phyloP scores from a whole-genome alignment of 2,797 vertebrate genomes.

The Sebastes oblongus region DNA sequence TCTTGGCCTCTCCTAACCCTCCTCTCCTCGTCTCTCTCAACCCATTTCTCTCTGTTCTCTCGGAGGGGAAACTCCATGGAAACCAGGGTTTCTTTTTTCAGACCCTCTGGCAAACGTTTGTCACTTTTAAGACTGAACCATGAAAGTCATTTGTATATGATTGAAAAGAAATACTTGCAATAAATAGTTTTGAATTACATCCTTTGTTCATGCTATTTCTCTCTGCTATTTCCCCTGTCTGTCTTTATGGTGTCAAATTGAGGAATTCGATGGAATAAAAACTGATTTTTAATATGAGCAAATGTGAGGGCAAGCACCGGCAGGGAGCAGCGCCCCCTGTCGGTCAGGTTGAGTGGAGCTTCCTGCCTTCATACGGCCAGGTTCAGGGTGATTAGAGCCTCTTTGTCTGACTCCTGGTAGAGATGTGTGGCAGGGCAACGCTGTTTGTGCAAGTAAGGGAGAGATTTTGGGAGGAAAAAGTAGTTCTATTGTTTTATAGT shows the following conservation, averaged over 20 bases:
- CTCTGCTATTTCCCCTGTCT: not conserved
- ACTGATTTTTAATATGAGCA: not conserved
- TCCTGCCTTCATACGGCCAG: too few relatives aligned
- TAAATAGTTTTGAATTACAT: not conserved
- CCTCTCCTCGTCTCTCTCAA: slow-evolving; percentile 11
- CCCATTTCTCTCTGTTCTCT: slow-evolving; percentile 21
- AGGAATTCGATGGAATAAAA: not conserved
- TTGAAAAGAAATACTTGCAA: not conserved
- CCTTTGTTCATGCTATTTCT: not conserved
- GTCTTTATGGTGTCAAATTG: not conserved
- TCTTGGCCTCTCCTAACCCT: slow-evolving; percentile 38
- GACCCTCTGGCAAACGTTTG: not conserved
- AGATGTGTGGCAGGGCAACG: too few relatives aligned
- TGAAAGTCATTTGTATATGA: not conserved
- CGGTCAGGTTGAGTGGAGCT: too few relatives aligned
- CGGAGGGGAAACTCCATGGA: not conserved
- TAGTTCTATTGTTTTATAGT: too few relatives aligned
- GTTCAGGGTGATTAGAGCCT: too few relatives aligned
- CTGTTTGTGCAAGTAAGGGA: too few relatives aligned
- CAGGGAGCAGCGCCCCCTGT: too few relatives aligned
- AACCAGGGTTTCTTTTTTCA: not conserved
- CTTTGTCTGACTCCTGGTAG: too few relatives aligned
- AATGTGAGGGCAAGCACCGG: too few relatives aligned
- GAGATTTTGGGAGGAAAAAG: too few relatives aligned
- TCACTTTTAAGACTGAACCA: not conserved